Evolutionary conservation across 2,113 vertebrate genomes (phyloP), one percentile per base, ranked within the genome.

Genomic region (Nesospiza acunhae): DNA sequence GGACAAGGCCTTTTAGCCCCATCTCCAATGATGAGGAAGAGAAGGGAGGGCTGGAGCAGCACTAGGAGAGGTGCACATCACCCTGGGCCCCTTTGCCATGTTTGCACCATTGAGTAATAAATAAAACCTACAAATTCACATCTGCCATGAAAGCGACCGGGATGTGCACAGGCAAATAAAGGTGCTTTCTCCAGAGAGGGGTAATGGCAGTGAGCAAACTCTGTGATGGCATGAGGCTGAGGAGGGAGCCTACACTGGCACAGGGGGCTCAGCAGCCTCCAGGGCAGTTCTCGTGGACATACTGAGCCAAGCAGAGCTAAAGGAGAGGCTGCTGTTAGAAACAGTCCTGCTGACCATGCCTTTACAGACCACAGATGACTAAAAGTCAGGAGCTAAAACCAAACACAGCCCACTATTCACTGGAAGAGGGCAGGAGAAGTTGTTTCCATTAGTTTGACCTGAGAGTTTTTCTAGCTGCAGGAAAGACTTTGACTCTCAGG

Each of bases 311-410:
- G 41, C 30, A 74, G 63, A 63, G 27, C 41, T 44, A n/a, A 85
- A 88, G 70, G 30, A 87, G 47, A 59, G 35, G 14, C 41, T 64
- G 53, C 27, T 37, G 35, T 46, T 80, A 33, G 41, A 64, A 84
- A 77, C 3, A 1, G 21, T 26, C 58, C 63, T 58, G 67, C 23
- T 88, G 89, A 64, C 33, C 4, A 0, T 23, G 56, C 23, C 52
- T 46, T 31, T 66, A 39, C 0, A 1, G 46, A 59, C 11, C 33
- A 74, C 31, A 52, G 17, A 84, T 86, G 72, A 68, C 56, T 95
- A 81, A 79, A 87, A 93, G 31, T 84, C 82, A 92, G 78, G 58
- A 85, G 78, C 44, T 63, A 37, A 81, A 35, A 82, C 35, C 16
- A 89, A 81, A 87, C 9, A 82, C 8, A 72, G 37, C 16, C 41